Conservation (phyloP, 2,888 invertebrate genomes). For the Tipula confusa region DNA sequence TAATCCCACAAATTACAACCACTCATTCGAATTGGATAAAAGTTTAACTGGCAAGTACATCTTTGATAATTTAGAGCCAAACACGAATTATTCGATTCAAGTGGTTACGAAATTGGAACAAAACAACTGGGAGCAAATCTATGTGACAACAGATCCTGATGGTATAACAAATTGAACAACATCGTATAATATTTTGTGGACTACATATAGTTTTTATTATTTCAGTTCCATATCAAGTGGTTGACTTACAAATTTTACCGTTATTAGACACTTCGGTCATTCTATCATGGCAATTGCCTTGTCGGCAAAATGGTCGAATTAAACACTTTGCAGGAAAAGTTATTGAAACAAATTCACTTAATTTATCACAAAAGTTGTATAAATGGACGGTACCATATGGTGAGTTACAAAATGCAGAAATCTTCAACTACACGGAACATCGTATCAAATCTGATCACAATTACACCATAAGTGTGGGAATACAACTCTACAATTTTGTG, state of each 20-base stretch:
- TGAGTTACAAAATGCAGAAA: conserved; percentile 35
- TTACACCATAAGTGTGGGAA: conserved; percentile 41
- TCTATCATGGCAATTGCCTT: conserved; percentile 44
- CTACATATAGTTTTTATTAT: neutral
- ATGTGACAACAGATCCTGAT: neutral
- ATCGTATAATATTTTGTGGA: neutral
- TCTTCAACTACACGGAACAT: conserved; percentile 41
- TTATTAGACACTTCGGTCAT: conserved; percentile 36
- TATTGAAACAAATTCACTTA: conserved; percentile 35
- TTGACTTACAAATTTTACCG: neutral
- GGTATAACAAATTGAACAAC: neutral
- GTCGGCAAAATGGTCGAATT: conserved; percentile 45
- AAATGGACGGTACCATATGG: conserved; percentile 31
- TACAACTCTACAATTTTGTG: conserved; percentile 40
- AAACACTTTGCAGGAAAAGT: conserved; percentile 40
- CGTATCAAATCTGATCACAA: conserved; percentile 41
- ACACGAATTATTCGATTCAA: neutral
- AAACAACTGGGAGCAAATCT: neutral
- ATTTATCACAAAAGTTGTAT: conserved; percentile 36
- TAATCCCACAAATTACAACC: neutral
- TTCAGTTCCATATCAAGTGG: neutral
- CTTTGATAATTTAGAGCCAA: neutral
- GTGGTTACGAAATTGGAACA: neutral
- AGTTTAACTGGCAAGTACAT: neutral
- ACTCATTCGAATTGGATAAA: neutral